These are phyloP conservation scores for Lochmaea capreae DNA, from an alignment of 2,888 invertebrate genomes.

Conservation along the genomic window DNA sequence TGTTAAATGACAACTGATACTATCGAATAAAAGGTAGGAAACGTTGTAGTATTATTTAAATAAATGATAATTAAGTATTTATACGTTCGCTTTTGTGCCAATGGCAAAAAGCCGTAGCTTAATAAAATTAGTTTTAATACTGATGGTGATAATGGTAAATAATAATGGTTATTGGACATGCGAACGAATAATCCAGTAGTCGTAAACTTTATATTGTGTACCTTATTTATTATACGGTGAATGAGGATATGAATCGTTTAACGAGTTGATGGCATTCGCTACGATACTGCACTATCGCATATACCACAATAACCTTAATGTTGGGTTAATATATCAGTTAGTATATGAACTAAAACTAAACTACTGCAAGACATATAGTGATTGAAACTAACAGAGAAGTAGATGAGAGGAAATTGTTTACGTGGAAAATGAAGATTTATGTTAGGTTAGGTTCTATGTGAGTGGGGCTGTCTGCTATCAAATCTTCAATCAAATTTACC, in stretches of 20 bases:
- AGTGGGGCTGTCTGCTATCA: too few species aligned
- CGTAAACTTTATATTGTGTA: slow-evolving; percentile 11
- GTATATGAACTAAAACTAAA: neutral
- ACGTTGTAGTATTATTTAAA: slow-evolving; percentile 51
- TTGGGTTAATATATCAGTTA: neutral
- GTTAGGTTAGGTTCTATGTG: too few species aligned
- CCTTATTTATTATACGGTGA: slow-evolving; percentile 6
- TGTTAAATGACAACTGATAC: slow-evolving; percentile 48
- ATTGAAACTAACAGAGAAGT: neutral
- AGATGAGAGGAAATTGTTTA: neutral
- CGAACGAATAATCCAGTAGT: slow-evolving; percentile 34
- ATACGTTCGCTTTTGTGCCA: slow-evolving; percentile 38
- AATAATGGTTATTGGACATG: slow-evolving; percentile 50
- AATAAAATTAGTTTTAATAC: slow-evolving; percentile 56
- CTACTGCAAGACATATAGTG: neutral
- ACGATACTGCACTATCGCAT: neutral
- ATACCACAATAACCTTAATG: neutral
- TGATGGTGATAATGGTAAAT: slow-evolving; percentile 46
- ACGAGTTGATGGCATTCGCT: neutral
- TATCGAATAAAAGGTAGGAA: slow-evolving; percentile 47
- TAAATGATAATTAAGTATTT: slow-evolving; percentile 53
- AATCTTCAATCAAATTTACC: too few species aligned
- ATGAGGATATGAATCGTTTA: neutral
- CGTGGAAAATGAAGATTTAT: too few species aligned
- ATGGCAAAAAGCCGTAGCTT: slow-evolving; percentile 50